Evolutionary conservation across 2,797 vertebrate species (phyloP).

Genomic region (Balearica regulorum): DNA sequence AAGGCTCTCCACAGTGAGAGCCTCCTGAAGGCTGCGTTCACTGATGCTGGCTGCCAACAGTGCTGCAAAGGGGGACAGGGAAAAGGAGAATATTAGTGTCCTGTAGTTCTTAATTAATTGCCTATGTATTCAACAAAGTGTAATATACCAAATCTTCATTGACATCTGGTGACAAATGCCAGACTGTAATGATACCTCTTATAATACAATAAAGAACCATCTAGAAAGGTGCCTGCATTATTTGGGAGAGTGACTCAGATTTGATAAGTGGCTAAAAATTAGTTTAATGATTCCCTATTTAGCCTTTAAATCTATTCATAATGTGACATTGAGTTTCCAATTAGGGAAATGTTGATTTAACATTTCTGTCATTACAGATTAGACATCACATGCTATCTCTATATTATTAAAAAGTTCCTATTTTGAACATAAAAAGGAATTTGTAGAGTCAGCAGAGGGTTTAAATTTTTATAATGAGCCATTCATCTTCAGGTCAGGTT

Average conservation of each 20-base stretch:
- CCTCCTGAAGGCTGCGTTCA: background rate
- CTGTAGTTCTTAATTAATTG: background rate
- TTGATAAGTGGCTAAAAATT: slow-evolving; percentile 24
- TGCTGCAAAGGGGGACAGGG: background rate
- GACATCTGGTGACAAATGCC: background rate
- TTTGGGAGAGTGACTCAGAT: background rate
- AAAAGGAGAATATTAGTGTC: background rate
- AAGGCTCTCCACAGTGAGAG: background rate
- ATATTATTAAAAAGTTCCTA: background rate
- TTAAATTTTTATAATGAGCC: background rate
- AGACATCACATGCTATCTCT: background rate
- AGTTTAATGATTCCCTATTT: slow-evolving; percentile 32
- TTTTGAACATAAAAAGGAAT: slow-evolving; percentile 12
- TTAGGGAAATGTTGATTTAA: slow-evolving; percentile 35
- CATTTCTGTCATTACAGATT: slow-evolving; percentile 26
- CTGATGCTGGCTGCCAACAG: background rate
- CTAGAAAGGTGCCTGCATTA: background rate
- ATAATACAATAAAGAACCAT: background rate
- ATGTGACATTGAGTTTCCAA: slow-evolving; percentile 6
- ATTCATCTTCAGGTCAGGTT: slow-evolving; percentile 36
- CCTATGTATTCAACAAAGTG: background rate
- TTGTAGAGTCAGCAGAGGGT: background rate
- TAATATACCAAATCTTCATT: background rate
- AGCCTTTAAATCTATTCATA: slow-evolving; percentile 15
- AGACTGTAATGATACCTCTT: background rate